A percentile compares a stretch with the other conserved stretches of the same genome.
Conservation (phyloP, 2,797 vertebrate genomes). For the Chromobotia macracanthus region DNA sequence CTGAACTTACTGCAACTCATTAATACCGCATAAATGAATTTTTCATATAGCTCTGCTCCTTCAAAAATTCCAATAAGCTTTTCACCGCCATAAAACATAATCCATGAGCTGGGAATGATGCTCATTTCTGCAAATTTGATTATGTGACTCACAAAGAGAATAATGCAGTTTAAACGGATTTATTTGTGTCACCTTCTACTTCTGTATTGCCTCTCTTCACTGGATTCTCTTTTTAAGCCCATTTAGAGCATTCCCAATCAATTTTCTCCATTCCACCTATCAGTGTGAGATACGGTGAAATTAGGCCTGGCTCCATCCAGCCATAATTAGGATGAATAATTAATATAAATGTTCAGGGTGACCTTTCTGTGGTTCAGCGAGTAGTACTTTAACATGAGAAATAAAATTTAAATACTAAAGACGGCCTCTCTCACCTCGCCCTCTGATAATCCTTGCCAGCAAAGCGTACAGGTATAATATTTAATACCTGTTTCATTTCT, state of each 20-base stretch:
- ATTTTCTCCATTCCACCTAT: constrained; percentile 59
- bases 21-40: background rate
- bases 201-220: constrained; percentile 36
- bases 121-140: constrained; percentile 34
- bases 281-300: constrained; percentile 52
- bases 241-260: constrained; percentile 66
- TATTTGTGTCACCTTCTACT: constrained; percentile 31
- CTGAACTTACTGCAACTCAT: background rate
- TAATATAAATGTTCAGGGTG: constrained; percentile 76
- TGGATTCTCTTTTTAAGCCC: constrained; percentile 55
- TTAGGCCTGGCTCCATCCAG: constrained; percentile 67
- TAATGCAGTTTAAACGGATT: constrained; percentile 28
- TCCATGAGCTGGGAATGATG: constrained; percentile 24
- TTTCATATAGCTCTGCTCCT: constrained; percentile 22
- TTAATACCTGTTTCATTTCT: constrained; percentile 2
- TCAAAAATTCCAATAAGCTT: constrained; percentile 37
- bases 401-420: constrained; percentile 37
- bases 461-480: constrained; percentile 10
- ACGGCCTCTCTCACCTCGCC: constrained; percentile 30
- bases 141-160: constrained; percentile 26
- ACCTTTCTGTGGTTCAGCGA: constrained; percentile 69
- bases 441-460: background rate
- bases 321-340: constrained; percentile 76
- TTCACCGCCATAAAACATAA: constrained; percentile 29
- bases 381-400: constrained; percentile 52